These are phyloP conservation scores for Trissolcus basalis DNA, from an alignment of 1,140 invertebrate species.

Conservation along the genomic window DNA sequence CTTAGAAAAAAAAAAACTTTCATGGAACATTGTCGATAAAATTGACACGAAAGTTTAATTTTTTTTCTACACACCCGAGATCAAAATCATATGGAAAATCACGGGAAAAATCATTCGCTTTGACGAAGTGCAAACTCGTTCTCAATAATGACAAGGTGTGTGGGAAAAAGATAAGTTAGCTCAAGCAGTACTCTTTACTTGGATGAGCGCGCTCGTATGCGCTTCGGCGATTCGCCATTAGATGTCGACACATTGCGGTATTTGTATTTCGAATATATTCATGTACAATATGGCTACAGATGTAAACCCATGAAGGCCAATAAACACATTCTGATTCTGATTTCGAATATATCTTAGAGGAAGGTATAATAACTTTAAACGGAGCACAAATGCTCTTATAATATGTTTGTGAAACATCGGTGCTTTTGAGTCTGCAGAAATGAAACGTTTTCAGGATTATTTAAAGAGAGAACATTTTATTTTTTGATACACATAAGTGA, in stretches of 20 bases:
- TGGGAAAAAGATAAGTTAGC: slow-evolving; percentile 27
- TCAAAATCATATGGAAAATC: slow-evolving; percentile 48
- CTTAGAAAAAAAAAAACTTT: slow-evolving; percentile 40
- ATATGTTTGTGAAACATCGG: no score
- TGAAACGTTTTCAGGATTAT: no score
- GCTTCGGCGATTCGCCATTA: slow-evolving; percentile 37
- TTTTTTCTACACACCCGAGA: slow-evolving; percentile 46
- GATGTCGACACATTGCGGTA: slow-evolving; percentile 41
- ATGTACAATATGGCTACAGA: no score
- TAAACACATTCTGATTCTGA: no score
- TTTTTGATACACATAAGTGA: no score
- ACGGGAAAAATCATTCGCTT: slow-evolving; percentile 36
- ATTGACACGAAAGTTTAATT: slow-evolving; percentile 48
- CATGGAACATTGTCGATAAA: slow-evolving; percentile 47
- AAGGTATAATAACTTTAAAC: no score
- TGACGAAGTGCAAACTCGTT: slow-evolving; percentile 31
- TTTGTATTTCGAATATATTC: slow-evolving; percentile 47
- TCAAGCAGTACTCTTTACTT: slow-evolving; percentile 41
- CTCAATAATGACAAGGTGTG: slow-evolving; percentile 54
- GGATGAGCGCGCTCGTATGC: slow-evolving; percentile 42
- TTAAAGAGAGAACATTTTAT: no score
- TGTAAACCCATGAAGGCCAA: no score
- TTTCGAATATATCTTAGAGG: no score
- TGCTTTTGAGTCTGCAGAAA: not conserved
- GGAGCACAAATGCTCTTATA: no score